Evolutionary conservation across 2,113 vertebrate species (phyloP), one percentile per base, ranked within the genome.

Genomic region (Nycticryphes semicollaris): DNA sequence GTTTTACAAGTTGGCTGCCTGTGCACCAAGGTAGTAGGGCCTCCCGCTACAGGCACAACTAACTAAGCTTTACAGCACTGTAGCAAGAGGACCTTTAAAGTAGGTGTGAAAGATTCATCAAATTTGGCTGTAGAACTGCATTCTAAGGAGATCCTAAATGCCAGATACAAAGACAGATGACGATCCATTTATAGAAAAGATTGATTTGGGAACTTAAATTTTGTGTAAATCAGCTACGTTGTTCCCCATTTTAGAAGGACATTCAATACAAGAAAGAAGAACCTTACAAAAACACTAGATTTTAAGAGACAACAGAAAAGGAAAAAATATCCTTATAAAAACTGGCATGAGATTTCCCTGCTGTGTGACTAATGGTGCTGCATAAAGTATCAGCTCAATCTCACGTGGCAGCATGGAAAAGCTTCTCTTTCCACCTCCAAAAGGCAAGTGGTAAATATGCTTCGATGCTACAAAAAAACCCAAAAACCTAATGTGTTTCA

Each of bases 301-400:
- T 78, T 92, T 78, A 94, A 92, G 60, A 39, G 2, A 70, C 7
- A 80, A n/a, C 24, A 95, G 84, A 96, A 93, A 78, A 9, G 35
- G 56, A 81, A 75, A 94, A 79, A 89, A 10, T 21, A 43, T 48
- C 35, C 53, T 76, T 57, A 20, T 16, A 68, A 92, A 90, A 81
- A 68, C 33, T 68, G 57, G 53, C 73, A 92, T 19, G 50, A 93
- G n/a, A 74, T 79, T 73, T 96, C 76, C 57, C 89, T 82, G 77
- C 76, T 89, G 80, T 87, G 79, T 92, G 94, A 81, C 57, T 96
- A 89, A 90, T 79, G 69, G 57, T 87, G 76, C 73, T 72, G 69
- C 73, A 79, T 68, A 72, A 88, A 95, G 56, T 59, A 88, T 76
- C 76, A 89, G 69, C 53, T 90, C 76, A 45, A 37, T 33, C 53